A percentile compares a stretch with the other conserved stretches of the same genome.
These are phyloP conservation scores for Danio tinwini DNA, from an alignment of 2,797 vertebrate species.

Conservation along the genomic window DNA sequence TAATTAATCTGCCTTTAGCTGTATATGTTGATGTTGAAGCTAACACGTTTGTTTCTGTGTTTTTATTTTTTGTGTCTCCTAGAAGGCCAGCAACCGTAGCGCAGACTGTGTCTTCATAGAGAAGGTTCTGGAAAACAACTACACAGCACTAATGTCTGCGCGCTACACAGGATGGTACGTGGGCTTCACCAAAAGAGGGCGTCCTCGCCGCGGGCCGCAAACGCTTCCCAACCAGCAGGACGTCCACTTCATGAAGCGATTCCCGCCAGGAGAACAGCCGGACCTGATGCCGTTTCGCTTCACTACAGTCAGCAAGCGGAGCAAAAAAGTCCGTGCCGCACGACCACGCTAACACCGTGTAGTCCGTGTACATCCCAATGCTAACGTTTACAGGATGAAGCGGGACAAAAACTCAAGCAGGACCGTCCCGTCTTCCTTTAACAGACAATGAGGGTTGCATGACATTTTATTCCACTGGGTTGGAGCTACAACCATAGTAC, in stretches of 20 bases:
- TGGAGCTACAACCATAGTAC: constrained; percentile 51
- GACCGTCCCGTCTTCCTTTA: constrained; percentile 35
- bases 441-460: constrained; percentile 31
- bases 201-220: constrained; percentile 80
- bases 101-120: constrained; percentile 85
- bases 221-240: constrained; percentile 84
- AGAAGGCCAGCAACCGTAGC: constrained; percentile 84
- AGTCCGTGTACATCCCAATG: constrained; percentile 61
- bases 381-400: constrained; percentile 48
- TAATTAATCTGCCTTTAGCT: no score
- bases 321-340: constrained; percentile 77
- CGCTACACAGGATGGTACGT: constrained; percentile 83
- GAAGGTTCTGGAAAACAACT: constrained; percentile 87
- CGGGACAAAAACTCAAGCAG: constrained; percentile 47
- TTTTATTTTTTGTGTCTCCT: constrained; percentile 64
- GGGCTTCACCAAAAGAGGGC: constrained; percentile 84
- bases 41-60: constrained; percentile 38
- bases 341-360: constrained; percentile 74
- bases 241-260: constrained; percentile 86
- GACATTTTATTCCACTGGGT: constrained; percentile 50
- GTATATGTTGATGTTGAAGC: not conserved
- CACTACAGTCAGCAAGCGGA: constrained; percentile 81
- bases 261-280: constrained; percentile 80
- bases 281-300: constrained; percentile 83
- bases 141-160: constrained; percentile 86